Conservation (phyloP, 1,140 invertebrate genomes). For the Sarcophaga peregrina region DNA sequence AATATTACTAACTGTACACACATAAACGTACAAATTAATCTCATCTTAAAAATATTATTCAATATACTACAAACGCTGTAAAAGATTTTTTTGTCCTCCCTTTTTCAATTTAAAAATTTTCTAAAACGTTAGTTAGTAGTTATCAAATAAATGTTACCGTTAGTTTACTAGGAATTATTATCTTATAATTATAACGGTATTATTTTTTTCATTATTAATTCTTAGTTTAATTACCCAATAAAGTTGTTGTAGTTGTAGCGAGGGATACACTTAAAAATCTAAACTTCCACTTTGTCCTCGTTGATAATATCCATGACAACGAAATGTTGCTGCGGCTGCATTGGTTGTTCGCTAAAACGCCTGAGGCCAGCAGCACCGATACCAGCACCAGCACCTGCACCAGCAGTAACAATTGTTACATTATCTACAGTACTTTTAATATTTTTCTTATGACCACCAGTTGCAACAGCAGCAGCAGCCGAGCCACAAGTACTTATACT, state of each 20-base stretch:
- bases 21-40: not conserved
- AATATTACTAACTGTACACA: not conserved
- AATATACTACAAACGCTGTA: not conserved
- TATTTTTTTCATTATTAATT: not conserved
- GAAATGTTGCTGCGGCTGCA: constrained; percentile 5
- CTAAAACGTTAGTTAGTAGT: no score
- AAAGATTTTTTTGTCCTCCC: no score
- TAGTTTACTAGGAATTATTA: not conserved
- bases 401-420: not conserved
- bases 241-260: not conserved
- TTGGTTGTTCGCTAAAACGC: constrained; percentile 16
- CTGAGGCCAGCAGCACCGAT: not conserved
- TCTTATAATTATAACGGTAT: not conserved
- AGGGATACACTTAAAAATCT: not conserved
- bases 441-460: not conserved
- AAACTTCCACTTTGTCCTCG: constrained; percentile 38
- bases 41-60: constrained; percentile 1
- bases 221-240: no score
- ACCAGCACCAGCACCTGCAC: not conserved
- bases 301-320: constrained; percentile 40
- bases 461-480: not conserved
- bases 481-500: constrained; percentile 17
- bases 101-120: no score
- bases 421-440: constrained; percentile 5
- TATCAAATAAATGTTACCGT: not conserved